A percentile compares a stretch with the other conserved stretches of the same genome.
Conservation (phyloP, 2,113 vertebrate genomes). For the human region GRCh38 chr7:20656001-20656500, state of each 20-base stretch:
- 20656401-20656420: not conserved
- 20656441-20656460: not conserved
- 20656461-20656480: not conserved
- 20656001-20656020: not conserved
- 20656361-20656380: not conserved
- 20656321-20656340: not conserved
- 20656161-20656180: not conserved
- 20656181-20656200: slow-evolving; percentile 14
- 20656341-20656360: not conserved
- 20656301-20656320: not conserved
- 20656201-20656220: not conserved
- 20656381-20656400: not conserved
- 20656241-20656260: not conserved
- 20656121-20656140: not conserved
- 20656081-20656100: not conserved
- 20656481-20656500: not conserved
- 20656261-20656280: not conserved
- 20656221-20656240: not conserved
- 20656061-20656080: not conserved
- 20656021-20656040: not conserved
- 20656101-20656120: not conserved
- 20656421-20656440: not conserved
- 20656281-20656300: slow-evolving; percentile 1
- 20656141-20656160: not conserved
- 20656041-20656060: not conserved